These are phyloP conservation scores for Prenolepis imparis DNA, from an alignment of 2,888 invertebrate genomes.

Conservation along the genomic window DNA sequence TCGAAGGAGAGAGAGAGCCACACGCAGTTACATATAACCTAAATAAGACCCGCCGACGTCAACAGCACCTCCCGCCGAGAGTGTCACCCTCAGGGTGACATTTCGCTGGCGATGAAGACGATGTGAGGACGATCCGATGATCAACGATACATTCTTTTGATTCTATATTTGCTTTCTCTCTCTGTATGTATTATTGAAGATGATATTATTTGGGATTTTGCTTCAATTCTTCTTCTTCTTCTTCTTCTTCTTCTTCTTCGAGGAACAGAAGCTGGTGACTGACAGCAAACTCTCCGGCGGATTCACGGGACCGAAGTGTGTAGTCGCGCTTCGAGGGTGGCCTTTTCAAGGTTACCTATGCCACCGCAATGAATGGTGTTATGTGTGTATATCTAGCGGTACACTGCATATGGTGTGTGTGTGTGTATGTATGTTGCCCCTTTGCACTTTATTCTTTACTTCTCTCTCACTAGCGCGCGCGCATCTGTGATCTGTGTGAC, in stretches of 20 bases:
- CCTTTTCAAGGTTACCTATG: constrained; percentile 83
- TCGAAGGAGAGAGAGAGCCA: not conserved
- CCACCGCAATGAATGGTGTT: constrained; percentile 63
- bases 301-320: constrained; percentile 2
- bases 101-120: no score
- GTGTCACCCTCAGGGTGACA: not conserved
- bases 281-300: constrained; percentile 8
- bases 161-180: no score
- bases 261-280: not conserved
- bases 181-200: no score
- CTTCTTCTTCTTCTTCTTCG: not conserved
- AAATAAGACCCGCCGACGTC: constrained; percentile 34
- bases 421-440: no score
- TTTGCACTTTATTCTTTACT: not conserved
- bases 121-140: no score
- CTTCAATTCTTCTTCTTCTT: not conserved
- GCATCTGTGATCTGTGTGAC: not conserved
- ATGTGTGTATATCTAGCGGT: not conserved
- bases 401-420: not conserved
- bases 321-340: constrained; percentile 80
- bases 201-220: not conserved
- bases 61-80: constrained; percentile 39
- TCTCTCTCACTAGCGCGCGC: not conserved
- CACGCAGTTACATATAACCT: constrained; percentile 63
- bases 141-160: no score